Evolutionary conservation across 2,797 vertebrate species (phyloP).

Genomic region (Valencia hispanica): DNA sequence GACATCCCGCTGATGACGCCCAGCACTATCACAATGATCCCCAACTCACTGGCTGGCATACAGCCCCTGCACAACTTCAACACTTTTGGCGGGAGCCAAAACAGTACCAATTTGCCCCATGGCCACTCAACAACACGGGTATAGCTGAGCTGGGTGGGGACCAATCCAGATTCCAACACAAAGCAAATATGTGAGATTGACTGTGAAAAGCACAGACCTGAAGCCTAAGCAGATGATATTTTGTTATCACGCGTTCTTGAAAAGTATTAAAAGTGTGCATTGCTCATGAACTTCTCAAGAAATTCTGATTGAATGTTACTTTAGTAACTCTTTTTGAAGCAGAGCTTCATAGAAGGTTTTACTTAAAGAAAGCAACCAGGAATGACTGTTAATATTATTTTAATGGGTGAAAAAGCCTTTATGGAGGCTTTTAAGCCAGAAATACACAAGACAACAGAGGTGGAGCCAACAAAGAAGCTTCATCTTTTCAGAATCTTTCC

Average conservation of each 20-base stretch:
- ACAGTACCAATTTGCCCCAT: slow-evolving; percentile 94
- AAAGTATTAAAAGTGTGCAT: slow-evolving; percentile 67
- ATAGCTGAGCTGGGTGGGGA: slow-evolving; percentile 81
- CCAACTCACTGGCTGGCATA: slow-evolving; percentile 91
- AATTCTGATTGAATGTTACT: slow-evolving; percentile 83
- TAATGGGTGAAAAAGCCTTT: slow-evolving; percentile 57
- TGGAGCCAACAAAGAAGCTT: slow-evolving; percentile 53
- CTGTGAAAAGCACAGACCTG: slow-evolving; percentile 62
- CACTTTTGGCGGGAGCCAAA: slow-evolving; percentile 91
- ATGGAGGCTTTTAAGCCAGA: slow-evolving; percentile 73
- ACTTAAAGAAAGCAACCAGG: slow-evolving; percentile 64
- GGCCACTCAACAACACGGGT: slow-evolving; percentile 96
- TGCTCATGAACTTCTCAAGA: slow-evolving; percentile 77
- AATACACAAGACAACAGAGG: slow-evolving; percentile 40
- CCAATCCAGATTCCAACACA: not conserved
- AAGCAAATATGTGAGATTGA: slow-evolving; percentile 35
- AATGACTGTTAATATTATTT: slow-evolving; percentile 53
- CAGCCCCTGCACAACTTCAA: slow-evolving; percentile 96
- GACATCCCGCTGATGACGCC: slow-evolving; percentile 94
- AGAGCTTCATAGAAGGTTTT: slow-evolving; percentile 69
- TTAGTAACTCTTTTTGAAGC: slow-evolving; percentile 78
- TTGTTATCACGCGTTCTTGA: slow-evolving; percentile 83
- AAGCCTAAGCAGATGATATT: slow-evolving; percentile 77
- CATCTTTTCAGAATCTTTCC: slow-evolving; percentile 61
- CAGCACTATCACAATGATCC: slow-evolving; percentile 97